These are phyloP conservation scores for Trichogramma dendrolimi DNA, from an alignment of 2,888 invertebrate genomes.

Conservation along the genomic window DNA sequence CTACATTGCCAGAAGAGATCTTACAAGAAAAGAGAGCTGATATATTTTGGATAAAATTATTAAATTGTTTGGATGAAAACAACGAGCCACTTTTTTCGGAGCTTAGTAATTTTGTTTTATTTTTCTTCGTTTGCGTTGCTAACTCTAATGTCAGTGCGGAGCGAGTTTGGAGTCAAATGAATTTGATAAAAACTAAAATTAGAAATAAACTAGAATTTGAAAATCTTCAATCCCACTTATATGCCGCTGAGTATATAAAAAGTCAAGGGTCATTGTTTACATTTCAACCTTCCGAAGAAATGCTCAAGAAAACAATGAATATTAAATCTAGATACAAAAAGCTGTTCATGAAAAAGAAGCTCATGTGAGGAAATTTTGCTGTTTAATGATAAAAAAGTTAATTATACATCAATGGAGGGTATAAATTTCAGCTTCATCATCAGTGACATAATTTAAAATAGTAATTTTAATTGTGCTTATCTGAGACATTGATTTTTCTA, in stretches of 20 bases:
- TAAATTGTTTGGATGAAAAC: background rate
- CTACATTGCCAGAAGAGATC: background rate
- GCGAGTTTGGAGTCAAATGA: background rate
- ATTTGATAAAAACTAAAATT: background rate
- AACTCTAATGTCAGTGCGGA: background rate
- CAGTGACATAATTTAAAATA: no score
- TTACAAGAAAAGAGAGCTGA: background rate
- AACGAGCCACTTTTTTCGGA: background rate
- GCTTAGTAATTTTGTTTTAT: background rate
- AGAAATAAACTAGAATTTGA: background rate
- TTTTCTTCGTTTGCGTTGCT: background rate
- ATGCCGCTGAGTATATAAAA: background rate
- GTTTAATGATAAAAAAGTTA: no score
- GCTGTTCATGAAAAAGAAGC: no score
- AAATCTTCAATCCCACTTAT: background rate
- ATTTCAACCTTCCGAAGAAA: background rate
- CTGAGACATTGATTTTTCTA: no score
- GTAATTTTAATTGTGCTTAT: no score
- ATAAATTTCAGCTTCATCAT: no score
- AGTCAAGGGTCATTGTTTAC: background rate
- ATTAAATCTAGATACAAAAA: no score
- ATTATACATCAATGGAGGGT: no score
- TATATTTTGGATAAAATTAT: background rate
- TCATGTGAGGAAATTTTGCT: no score
- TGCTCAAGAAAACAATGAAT: background rate